Base-by-base conservation (phyloP, 2,797 vertebrate genomes). In the Aphelocoma californica region DNA sequence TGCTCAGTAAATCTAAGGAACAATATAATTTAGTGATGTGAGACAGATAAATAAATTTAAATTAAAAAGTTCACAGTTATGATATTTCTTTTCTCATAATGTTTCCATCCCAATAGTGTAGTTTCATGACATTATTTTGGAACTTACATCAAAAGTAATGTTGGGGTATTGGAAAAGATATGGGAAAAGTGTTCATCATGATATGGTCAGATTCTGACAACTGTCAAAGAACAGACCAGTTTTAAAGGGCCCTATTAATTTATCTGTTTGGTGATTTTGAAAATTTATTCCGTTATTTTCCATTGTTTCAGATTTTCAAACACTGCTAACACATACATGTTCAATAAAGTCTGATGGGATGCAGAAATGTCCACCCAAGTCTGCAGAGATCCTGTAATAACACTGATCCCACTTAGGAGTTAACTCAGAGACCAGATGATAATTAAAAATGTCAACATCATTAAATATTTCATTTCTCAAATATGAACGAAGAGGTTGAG, bases 401-500 rank as follows among this genome's bases (percentile, higher is more conserved):
- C 47, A 66, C 7, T 88, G 51, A 79, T 91, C 20, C 23, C 85
- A 88, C 79, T 86, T 45, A 88, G 77, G 89, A 90, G 73, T 50
- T 84, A 93, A 91, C 62, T 90, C 77, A 67, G 62, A 92, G 48
- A 28, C 42, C 77, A 91, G 67, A 81, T 88, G 70, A 60, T 95
- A 94, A 96, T 94, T 91, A 86, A 94, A 96, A 94, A 96, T 95
- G 91, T 93, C 92, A 96, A 88, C 89, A 91, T 94, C 91, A 87
- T 97, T 96, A 96, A 94, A 91, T 91, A 96, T 91, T 96, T 96
- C 51, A 66, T 96, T 95, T 65, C 78, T 96, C 73, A 70, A 94
- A 92, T 75, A 87, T 0, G 21, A 96, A 90, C 0, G 25, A 95
- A 81, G 90, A 90, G 45, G 42, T 36, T 94, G 92, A 97, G 80